phyloP scores from a whole-genome alignment of 2,888 invertebrate species.

The Toxonevra muliebris region DNA sequence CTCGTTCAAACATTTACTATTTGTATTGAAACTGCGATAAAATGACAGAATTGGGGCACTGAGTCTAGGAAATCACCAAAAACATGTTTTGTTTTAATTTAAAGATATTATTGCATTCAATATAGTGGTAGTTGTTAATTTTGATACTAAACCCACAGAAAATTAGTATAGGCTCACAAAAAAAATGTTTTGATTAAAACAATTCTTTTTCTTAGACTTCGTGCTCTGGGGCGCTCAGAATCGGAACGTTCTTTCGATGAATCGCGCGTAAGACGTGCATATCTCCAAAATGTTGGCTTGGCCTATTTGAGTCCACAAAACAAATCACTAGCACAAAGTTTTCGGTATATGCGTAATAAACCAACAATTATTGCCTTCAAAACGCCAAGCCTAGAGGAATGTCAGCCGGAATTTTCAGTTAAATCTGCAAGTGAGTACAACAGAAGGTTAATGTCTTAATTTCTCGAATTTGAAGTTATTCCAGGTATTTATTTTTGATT shows the following conservation, averaged over 20 bases:
- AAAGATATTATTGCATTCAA: too few relatives aligned
- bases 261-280: slow-evolving; percentile 71
- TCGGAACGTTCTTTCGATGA: slow-evolving; percentile 82
- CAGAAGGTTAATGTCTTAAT: background rate
- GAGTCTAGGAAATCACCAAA: too few relatives aligned
- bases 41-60: too few relatives aligned
- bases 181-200: too few relatives aligned
- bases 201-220: slow-evolving; percentile 42
- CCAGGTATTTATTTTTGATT: slow-evolving; percentile 17
- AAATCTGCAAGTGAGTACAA: slow-evolving; percentile 68
- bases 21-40: too few relatives aligned
- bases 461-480: background rate
- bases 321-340: slow-evolving; percentile 82
- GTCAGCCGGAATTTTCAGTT: slow-evolving; percentile 69
- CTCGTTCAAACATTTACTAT: too few relatives aligned
- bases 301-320: slow-evolving; percentile 81
- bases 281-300: slow-evolving; percentile 72
- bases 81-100: too few relatives aligned
- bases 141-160: too few relatives aligned
- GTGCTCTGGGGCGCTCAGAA: slow-evolving; percentile 72
- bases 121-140: too few relatives aligned
- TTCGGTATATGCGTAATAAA: slow-evolving; percentile 89
- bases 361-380: slow-evolving; percentile 89
- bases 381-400: slow-evolving; percentile 80
- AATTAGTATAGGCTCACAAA: too few relatives aligned